These are phyloP conservation scores for Nephrotoma appendiculata DNA, from an alignment of 2,888 invertebrate genomes.

Conservation along the genomic window DNA sequence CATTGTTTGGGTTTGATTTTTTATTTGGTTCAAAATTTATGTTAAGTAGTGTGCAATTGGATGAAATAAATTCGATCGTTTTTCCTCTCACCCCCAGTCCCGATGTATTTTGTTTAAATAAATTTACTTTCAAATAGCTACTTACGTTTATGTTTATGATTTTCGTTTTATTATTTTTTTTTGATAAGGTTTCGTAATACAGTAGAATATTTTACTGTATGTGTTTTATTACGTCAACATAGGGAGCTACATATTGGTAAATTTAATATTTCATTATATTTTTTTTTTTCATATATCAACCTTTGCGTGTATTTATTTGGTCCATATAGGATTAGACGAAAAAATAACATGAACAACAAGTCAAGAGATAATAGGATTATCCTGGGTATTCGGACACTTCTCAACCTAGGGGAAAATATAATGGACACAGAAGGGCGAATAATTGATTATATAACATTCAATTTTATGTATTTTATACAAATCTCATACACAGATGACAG, in stretches of 20 bases:
- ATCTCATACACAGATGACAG: neutral
- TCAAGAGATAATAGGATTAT: neutral
- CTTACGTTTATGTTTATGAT: neutral
- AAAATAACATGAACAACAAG: neutral
- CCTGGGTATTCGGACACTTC: neutral
- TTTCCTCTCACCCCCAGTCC: neutral
- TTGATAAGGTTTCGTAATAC: neutral
- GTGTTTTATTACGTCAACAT: neutral
- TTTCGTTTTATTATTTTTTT: neutral
- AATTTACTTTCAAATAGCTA: neutral
- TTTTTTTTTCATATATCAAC: neutral
- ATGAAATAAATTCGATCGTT: neutral
- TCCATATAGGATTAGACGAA: neutral
- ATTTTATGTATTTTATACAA: neutral
- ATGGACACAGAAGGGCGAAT: neutral
- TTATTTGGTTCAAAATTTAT: neutral
- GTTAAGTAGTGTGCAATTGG: neutral
- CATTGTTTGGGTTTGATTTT: neutral
- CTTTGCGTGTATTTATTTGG: neutral
- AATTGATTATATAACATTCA: neutral
- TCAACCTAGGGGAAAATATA: neutral
- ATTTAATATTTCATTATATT: neutral
- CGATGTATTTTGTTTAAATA: neutral
- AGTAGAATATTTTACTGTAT: neutral
- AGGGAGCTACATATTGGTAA: neutral